Evolutionary conservation across 2,888 invertebrate genomes (phyloP).

Genomic region (Pollenia griseotomentosa): DNA sequence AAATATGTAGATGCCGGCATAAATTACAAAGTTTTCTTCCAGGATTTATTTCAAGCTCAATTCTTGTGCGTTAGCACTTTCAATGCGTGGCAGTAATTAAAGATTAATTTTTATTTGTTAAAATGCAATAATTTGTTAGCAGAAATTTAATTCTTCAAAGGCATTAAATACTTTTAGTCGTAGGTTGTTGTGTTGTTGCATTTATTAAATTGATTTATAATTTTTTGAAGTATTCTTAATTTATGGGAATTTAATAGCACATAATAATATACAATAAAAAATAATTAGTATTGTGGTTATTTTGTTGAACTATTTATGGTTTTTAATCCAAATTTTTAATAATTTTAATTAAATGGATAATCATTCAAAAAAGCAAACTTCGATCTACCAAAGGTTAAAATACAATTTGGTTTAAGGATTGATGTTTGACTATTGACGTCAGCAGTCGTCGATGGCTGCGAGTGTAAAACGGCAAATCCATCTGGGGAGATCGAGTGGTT

Average conservation of each 20-base stretch:
- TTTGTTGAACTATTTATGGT: too few species aligned
- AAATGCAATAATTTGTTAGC: slow-evolving; percentile 50
- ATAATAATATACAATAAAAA: not conserved
- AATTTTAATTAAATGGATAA: too few species aligned
- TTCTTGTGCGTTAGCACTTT: not conserved
- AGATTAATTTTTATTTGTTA: slow-evolving; percentile 58
- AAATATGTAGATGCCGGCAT: slow-evolving; percentile 34
- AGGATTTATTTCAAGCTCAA: slow-evolving; percentile 35
- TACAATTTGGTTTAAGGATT: too few species aligned
- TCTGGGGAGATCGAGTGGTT: too few species aligned
- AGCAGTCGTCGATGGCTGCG: too few species aligned
- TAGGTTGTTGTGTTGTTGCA: slow-evolving; percentile 23
- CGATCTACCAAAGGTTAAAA: too few species aligned
- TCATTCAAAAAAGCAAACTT: too few species aligned
- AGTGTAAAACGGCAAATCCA: too few species aligned
- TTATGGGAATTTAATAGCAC: slow-evolving; percentile 2
- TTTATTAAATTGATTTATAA: slow-evolving; percentile 49
- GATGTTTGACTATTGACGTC: too few species aligned
- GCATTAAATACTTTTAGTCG: not conserved
- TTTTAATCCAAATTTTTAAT: too few species aligned
- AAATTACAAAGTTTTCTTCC: slow-evolving; percentile 64
- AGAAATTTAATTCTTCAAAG: not conserved
- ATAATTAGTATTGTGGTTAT: too few species aligned
- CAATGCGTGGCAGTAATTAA: slow-evolving; percentile 20
- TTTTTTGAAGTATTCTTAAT: slow-evolving; percentile 11